phyloP scores from a whole-genome alignment of 1,140 invertebrate genomes.

The Nymphalis io region DNA sequence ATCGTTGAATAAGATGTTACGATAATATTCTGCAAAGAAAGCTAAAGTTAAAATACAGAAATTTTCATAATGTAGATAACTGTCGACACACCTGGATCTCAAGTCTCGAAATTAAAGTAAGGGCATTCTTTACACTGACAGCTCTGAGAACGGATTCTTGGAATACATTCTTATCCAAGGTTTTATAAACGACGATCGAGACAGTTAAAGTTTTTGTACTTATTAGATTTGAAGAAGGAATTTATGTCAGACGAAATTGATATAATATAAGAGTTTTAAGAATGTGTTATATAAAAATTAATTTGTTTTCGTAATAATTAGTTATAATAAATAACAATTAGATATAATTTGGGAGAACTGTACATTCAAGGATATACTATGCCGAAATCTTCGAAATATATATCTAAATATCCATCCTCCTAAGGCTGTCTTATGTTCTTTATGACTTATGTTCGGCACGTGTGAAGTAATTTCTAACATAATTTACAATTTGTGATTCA shows the following conservation, averaged over 20 bases:
- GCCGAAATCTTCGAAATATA: too few relatives aligned
- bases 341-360: neutral
- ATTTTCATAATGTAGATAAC: constrained; percentile 5
- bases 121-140: constrained; percentile 18
- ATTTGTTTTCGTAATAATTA: too few relatives aligned
- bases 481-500: too few relatives aligned
- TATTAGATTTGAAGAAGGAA: neutral
- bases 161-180: constrained; percentile 14
- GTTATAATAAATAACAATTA: too few relatives aligned
- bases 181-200: constrained; percentile 7
- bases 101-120: constrained; percentile 8
- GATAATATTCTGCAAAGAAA: neutral
- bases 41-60: neutral
- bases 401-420: too few relatives aligned
- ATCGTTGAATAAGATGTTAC: neutral
- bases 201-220: neutral
- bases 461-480: too few relatives aligned
- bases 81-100: constrained; percentile 15
- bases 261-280: neutral
- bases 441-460: too few relatives aligned
- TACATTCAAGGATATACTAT: too few relatives aligned
- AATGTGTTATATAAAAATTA: neutral
- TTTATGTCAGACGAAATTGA: neutral
- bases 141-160: constrained; percentile 7
- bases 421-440: too few relatives aligned